phyloP scores from a whole-genome alignment of 2,113 vertebrate genomes.

The Lynx canadensis region DNA sequence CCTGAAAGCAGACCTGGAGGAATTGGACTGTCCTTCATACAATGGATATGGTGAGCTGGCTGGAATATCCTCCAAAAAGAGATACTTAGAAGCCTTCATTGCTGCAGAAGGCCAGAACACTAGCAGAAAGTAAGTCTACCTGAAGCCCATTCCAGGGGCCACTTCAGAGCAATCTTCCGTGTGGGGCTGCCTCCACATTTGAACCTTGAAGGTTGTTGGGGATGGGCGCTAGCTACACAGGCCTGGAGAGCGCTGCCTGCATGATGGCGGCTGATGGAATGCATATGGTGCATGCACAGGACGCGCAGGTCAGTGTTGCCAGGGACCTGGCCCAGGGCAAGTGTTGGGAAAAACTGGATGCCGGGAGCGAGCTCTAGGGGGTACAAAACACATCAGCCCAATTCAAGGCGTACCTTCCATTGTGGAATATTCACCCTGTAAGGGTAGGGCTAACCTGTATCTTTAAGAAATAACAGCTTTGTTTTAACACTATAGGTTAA shows the following conservation, averaged over 20 bases:
- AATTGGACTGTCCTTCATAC: background rate
- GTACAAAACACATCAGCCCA: background rate
- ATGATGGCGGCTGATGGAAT: background rate
- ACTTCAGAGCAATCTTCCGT: background rate
- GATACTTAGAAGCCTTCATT: background rate
- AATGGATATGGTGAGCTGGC: background rate
- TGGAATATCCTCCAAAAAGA: background rate
- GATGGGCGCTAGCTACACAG: background rate
- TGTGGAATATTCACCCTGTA: background rate
- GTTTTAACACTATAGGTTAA: too few species aligned
- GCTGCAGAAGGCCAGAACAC: background rate
- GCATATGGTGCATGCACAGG: accelerated
- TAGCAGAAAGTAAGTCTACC: background rate
- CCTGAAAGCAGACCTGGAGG: background rate
- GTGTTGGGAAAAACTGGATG: background rate
- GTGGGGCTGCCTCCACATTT: background rate
- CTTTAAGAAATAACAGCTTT: too few species aligned
- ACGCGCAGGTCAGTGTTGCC: background rate
- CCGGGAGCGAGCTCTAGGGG: background rate
- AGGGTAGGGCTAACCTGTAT: too few species aligned
- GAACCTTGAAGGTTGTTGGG: background rate
- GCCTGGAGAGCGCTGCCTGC: background rate
- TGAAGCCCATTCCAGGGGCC: background rate
- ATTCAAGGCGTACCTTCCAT: background rate
- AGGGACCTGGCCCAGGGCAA: background rate